A percentile compares a stretch with the other conserved stretches of the same genome.
These are phyloP conservation scores for Cerceris ruficornis DNA, from an alignment of 2,888 invertebrate genomes.

Conservation along the genomic window DNA sequence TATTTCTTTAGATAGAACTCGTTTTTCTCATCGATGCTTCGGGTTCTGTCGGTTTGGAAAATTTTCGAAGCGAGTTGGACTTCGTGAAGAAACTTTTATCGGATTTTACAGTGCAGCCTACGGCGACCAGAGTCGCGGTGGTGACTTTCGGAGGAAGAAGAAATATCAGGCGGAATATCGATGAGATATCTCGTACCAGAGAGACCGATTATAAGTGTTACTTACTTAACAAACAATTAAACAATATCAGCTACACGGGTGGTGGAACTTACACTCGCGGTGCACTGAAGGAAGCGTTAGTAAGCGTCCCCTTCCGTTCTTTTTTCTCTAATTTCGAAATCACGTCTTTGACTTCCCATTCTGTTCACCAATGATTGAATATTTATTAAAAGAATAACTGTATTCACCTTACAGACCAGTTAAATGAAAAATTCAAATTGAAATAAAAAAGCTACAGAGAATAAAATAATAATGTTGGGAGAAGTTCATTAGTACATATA, in stretches of 20 bases:
- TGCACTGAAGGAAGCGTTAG: slow-evolving; percentile 86
- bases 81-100: slow-evolving; percentile 87
- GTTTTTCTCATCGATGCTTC: slow-evolving; percentile 88
- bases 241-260: slow-evolving; percentile 85
- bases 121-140: slow-evolving; percentile 86
- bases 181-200: slow-evolving; percentile 84
- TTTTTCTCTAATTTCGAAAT: neutral
- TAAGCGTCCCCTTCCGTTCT: slow-evolving; percentile 67
- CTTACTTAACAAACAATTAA: slow-evolving; percentile 85
- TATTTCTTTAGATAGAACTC: slow-evolving; percentile 82
- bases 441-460: too few relatives aligned
- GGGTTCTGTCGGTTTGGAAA: slow-evolving; percentile 86
- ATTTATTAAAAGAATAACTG: too few relatives aligned
- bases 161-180: slow-evolving; percentile 84
- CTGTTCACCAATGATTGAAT: too few relatives aligned
- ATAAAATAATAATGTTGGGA: too few relatives aligned
- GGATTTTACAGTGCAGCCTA: slow-evolving; percentile 86
- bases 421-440: too few relatives aligned
- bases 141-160: slow-evolving; percentile 86
- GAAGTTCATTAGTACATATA: too few relatives aligned
- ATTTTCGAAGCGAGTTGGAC: slow-evolving; percentile 86
- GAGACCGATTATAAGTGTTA: slow-evolving; percentile 86
- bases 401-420: too few relatives aligned
- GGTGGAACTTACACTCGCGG: slow-evolving; percentile 88
- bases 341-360: neutral